These are phyloP conservation scores for Anthopleura sola DNA, from an alignment of 64 coral and sea anemone genomes.

Conservation along the genomic window DNA sequence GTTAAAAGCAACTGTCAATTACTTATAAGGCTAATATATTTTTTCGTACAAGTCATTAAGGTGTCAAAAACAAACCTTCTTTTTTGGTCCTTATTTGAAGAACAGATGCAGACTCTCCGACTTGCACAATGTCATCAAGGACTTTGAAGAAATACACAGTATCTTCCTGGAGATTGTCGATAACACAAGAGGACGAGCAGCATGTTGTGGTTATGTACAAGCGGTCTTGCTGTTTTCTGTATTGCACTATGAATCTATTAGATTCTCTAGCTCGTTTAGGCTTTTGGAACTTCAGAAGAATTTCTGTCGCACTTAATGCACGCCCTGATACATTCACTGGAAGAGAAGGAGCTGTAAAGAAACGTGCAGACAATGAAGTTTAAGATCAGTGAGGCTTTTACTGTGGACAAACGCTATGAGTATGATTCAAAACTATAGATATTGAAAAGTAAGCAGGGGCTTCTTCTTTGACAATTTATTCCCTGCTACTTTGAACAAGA, in stretches of 20 bases:
- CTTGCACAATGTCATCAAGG: background rate
- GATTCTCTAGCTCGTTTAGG: background rate
- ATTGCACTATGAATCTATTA: background rate
- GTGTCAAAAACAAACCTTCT: too few relatives aligned
- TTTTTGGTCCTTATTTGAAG: background rate
- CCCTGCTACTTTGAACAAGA: too few relatives aligned
- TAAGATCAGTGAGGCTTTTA: too few relatives aligned
- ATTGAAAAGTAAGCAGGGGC: too few relatives aligned
- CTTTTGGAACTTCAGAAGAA: background rate
- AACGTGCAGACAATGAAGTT: background rate
- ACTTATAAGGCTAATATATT: too few relatives aligned
- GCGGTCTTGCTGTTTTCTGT: background rate
- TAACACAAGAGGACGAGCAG: background rate
- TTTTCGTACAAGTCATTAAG: too few relatives aligned
- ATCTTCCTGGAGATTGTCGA: background rate
- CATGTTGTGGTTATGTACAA: background rate
- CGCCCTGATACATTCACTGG: background rate
- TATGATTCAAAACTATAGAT: too few relatives aligned
- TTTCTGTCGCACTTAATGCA: background rate
- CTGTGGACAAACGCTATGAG: too few relatives aligned
- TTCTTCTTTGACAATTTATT: too few relatives aligned
- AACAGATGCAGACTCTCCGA: background rate
- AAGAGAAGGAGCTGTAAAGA: conserved; percentile 5
- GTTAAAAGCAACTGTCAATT: too few relatives aligned
- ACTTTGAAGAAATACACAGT: conserved; percentile 7